Base-by-base conservation (phyloP, 2,113 vertebrate species). In the Leptosomus discolor region DNA sequence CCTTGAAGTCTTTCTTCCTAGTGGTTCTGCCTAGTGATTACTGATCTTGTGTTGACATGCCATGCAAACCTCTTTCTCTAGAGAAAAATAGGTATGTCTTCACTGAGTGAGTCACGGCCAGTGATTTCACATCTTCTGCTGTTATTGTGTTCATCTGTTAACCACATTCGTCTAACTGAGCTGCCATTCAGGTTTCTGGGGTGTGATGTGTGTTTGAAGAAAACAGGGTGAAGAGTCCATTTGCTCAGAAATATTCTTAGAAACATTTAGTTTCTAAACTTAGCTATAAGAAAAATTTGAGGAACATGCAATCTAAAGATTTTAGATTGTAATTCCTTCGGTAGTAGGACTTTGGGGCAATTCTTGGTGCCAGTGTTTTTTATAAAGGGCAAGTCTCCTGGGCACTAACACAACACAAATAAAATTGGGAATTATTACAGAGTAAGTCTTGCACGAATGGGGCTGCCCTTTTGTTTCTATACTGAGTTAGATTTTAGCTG, bases 281-380 rank as follows among this genome's bases (percentile, higher is more conserved):
- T 71, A 88, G 54, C 37, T 8, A 12, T 15, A 24, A 69, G 70
- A 16, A 80, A 69, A 26, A 37, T 4, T 8, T 39, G 64, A 75
- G 15, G 19, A 73, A 58, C 0, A 0, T 0, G 0, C 14, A 57
- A 10, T 63, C 27, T 56, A 7, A 85, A 36, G n/a, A 29, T 29
- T 69, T 61, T 32, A 48, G 39, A 6, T 54, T 21, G 29, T 15
- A 11, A 29, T 34, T 90, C 23, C 11, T 74, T 53, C 43, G 26
- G 30, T 30, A 36, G 14, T 3, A n/a, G 53, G 45, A 41, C 10
- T 79, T 89, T 9, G 39, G 37, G 57, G n/a, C 17, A 76, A 17
- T 57, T 88, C 58, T 53, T 73, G 60, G 8, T 81, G 76, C 30
- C 45, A 2, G 8, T 51, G 39, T 14, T 14, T 6, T 64, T 92